Percentiles rank a stretch among this genome's conserved stretches.
Conservation (phyloP, 2,888 invertebrate genomes). For the Gryllus longicercus region DNA sequence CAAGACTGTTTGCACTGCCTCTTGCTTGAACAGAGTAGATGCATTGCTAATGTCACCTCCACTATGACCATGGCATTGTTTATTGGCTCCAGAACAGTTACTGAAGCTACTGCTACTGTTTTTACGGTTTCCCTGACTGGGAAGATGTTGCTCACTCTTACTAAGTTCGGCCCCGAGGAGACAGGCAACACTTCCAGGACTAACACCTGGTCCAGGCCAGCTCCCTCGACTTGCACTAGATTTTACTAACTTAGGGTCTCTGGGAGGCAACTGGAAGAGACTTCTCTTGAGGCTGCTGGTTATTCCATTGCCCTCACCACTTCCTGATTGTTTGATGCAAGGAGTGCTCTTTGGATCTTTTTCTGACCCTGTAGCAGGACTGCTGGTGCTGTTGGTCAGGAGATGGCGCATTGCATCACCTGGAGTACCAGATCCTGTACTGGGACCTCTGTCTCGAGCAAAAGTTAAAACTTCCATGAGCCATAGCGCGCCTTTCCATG, state of each 20-base stretch:
- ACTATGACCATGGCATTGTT: constrained; percentile 46
- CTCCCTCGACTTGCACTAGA: constrained; percentile 76
- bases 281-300: too few species aligned
- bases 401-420: too few species aligned
- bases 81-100: constrained; percentile 28
- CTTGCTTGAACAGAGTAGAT: constrained; percentile 46
- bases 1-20: constrained; percentile 44
- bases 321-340: too few species aligned
- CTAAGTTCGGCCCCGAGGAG: constrained; percentile 65
- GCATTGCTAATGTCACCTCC: constrained; percentile 43
- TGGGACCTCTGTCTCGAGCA: too few species aligned
- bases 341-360: too few species aligned
- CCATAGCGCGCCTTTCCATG: too few species aligned
- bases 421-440: too few species aligned
- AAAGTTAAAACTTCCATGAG: too few species aligned
- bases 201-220: constrained; percentile 76
- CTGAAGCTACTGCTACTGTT: constrained; percentile 42
- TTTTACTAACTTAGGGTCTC: constrained; percentile 70
- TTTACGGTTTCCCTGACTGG: constrained; percentile 35
- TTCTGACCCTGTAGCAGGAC: constrained; percentile 51
- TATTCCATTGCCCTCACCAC: too few species aligned
- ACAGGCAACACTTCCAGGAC: constrained; percentile 35
- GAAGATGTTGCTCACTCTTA: constrained; percentile 68
- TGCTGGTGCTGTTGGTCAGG: constrained; percentile 48
- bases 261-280: too few species aligned